Conservation (phyloP, 2,888 invertebrate species). For the Lampropteryx suffumata region DNA sequence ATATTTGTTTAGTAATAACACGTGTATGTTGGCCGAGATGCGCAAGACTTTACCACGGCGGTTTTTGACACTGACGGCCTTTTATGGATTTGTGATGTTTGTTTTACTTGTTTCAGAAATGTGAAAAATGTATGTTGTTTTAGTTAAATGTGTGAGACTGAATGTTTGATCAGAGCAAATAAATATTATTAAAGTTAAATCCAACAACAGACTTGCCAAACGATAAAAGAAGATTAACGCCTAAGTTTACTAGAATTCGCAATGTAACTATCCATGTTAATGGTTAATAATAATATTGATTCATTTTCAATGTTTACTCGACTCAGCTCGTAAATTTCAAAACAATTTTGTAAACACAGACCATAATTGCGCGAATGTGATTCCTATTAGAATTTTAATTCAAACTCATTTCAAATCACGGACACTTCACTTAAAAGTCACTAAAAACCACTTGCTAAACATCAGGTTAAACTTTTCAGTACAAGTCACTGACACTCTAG, state of each 20-base stretch:
- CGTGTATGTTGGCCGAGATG: conserved; percentile 47
- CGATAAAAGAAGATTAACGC: too few relatives aligned
- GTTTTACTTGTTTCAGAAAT: conserved; percentile 25
- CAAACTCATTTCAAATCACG: not conserved
- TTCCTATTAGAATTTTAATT: not conserved
- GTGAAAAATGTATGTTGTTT: conserved; percentile 23
- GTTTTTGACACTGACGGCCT: conserved; percentile 32
- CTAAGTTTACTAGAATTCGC: too few relatives aligned
- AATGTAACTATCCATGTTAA: too few relatives aligned
- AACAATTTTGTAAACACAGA: conserved; percentile 5
- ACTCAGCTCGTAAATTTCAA: too few relatives aligned
- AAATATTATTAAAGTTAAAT: not conserved
- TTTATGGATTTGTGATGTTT: conserved; percentile 30
- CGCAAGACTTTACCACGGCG: conserved; percentile 34
- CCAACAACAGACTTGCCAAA: not conserved
- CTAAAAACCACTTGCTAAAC: conserved; percentile 17
- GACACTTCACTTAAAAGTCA: conserved; percentile 27
- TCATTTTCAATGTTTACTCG: too few relatives aligned
- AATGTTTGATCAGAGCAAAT: not conserved
- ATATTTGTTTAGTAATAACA: conserved; percentile 74
- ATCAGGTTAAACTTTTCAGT: conserved; percentile 27
- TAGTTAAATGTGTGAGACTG: conserved; percentile 15
- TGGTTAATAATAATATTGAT: too few relatives aligned
- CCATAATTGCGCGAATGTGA: not conserved
- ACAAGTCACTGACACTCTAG: conserved; percentile 34